Evolutionary conservation across 2,888 invertebrate genomes (phyloP), one percentile per base, ranked within the genome.

Genomic region (Pristionchus japonicus): DNA sequence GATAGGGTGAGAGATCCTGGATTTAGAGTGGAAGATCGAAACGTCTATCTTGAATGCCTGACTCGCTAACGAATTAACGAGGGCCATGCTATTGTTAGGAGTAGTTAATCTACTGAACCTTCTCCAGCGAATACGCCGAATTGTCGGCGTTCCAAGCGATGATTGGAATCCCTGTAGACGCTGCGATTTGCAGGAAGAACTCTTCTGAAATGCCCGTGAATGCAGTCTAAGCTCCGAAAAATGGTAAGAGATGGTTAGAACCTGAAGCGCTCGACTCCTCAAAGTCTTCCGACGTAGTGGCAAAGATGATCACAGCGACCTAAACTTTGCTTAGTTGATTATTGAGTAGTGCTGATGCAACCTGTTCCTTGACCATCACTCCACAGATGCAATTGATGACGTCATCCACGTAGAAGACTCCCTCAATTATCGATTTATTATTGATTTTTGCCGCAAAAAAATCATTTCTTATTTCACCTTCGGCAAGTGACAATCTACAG

Each of bases 81-180:
- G n/a, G n/a, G n/a, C n/a, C n/a, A n/a, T n/a, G n/a, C n/a, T n/a
- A n/a, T n/a, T n/a, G n/a, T n/a, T n/a, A n/a, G n/a, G n/a, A n/a
- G n/a, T n/a, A n/a, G n/a, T n/a, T n/a, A n/a, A n/a, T n/a, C n/a
- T n/a, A n/a, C n/a, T n/a, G n/a, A 87, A 91, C 92, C 89, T 92
- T 92, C 27, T 92, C 91, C 57, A 93, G 92, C 7, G 93, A 91
- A 77, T 92, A 96, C 64, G 98, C 98, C 67, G 98, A 97, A 95
- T 98, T 98, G 95, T 98, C 98, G 15, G 98, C 98, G 95, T 98
- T 98, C 98, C 98, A 98, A 15, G 97, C 97, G 93, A 98, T 97
- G 87, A 98, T 97, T 93, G 98, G 98, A 94, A 98, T 97, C 91
- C 98, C 98, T 4, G 92, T 92, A 31, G 90, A 91, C 13, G 91